Conservation (phyloP, 2,888 invertebrate genomes). For the Sesia apiformis region DNA sequence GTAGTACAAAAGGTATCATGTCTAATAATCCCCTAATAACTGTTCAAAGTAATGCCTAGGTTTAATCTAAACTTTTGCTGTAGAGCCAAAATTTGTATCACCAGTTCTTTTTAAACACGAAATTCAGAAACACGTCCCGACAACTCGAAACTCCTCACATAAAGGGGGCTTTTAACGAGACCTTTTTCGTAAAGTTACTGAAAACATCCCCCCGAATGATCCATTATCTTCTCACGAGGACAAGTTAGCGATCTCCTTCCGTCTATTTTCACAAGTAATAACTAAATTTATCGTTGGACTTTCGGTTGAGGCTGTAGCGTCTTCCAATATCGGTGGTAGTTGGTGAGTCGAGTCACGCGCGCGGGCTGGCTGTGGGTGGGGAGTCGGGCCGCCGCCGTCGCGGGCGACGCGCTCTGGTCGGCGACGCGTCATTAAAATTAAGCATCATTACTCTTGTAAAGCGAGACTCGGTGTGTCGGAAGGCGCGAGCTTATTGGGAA, state of each 20-base stretch:
- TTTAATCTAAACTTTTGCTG: conserved; percentile 20
- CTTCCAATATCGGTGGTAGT: conserved; percentile 60
- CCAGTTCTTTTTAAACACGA: conserved; percentile 45
- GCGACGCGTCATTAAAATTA: conserved; percentile 72
- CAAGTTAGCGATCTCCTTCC: conserved; percentile 74
- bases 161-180: conserved; percentile 63
- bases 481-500: conserved; percentile 59
- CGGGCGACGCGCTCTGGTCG: conserved; percentile 12
- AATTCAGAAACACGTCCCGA: conserved; percentile 36
- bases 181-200: conserved; percentile 64
- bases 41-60: too few species aligned
- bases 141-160: conserved; percentile 63
- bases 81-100: conserved; percentile 31
- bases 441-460: conserved; percentile 72
- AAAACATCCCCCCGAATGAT: conserved; percentile 66
- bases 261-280: conserved; percentile 75
- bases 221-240: conserved; percentile 71
- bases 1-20: too few species aligned
- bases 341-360: conserved; percentile 53
- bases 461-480: conserved; percentile 51
- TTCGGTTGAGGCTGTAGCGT: conserved; percentile 52
- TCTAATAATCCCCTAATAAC: too few species aligned
- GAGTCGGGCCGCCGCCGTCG: conserved; percentile 16
- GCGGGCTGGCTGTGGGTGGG: conserved; percentile 19
- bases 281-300: conserved; percentile 74